phyloP scores from a whole-genome alignment of 2,888 invertebrate genomes.

The Itoplectis maculator region DNA sequence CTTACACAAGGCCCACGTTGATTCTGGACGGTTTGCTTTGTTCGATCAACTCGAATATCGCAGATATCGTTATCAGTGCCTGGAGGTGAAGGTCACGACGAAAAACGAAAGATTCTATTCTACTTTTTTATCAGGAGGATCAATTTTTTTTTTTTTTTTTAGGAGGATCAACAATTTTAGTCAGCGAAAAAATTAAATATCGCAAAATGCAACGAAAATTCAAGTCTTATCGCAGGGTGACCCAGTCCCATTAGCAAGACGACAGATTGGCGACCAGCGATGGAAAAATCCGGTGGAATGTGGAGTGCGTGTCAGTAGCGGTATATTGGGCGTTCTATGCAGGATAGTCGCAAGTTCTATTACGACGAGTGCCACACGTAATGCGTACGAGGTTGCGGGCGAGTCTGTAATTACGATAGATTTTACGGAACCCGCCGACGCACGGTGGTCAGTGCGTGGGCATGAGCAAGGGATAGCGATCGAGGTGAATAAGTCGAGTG shows the following conservation, averaged over 20 bases:
- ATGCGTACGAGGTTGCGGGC: slow-evolving; percentile 2
- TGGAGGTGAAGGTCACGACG: neutral
- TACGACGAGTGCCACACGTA: neutral
- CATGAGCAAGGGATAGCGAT: slow-evolving; percentile 46
- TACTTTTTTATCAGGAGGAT: too few relatives aligned
- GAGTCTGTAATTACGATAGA: slow-evolving; percentile 56
- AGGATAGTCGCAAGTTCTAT: slow-evolving; percentile 22
- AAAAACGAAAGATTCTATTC: neutral
- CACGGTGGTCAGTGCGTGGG: slow-evolving; percentile 69
- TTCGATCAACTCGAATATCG: neutral
- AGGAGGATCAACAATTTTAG: too few relatives aligned
- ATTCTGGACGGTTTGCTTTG: neutral
- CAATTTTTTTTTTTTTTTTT: too few relatives aligned
- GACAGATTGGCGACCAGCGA: neutral
- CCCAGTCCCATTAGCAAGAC: neutral
- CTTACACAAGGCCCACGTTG: slow-evolving; percentile 1
- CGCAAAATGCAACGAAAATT: too few relatives aligned
- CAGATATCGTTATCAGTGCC: neutral
- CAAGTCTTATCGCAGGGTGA: neutral
- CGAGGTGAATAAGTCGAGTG: slow-evolving; percentile 61
- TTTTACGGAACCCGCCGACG: slow-evolving; percentile 68
- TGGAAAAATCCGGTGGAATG: neutral
- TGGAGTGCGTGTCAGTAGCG: slow-evolving; percentile 13
- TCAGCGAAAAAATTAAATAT: neutral
- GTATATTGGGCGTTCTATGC: slow-evolving; percentile 2